Evolutionary conservation across 92 coral and sea anemone genomes (phyloP).

Genomic region (Pocillopora meandrina): DNA sequence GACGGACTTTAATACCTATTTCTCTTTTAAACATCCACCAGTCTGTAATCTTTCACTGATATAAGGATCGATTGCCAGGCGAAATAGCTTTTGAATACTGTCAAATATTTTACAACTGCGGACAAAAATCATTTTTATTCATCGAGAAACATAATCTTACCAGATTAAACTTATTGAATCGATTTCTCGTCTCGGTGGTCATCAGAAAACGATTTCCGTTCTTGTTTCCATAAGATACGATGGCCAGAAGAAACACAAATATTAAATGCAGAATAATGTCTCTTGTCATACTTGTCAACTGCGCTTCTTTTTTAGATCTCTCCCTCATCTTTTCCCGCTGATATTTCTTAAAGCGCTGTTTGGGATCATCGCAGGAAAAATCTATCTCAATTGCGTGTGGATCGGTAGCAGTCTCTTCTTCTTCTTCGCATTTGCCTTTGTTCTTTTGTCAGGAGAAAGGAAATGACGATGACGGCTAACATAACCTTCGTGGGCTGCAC

Average conservation of each 20-base stretch:
- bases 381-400: background rate
- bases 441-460: constrained; percentile 26
- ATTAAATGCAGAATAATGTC: constrained; percentile 3
- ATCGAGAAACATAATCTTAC: background rate
- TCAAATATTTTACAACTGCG: no score
- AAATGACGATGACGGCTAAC: constrained; percentile 43
- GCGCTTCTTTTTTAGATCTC: constrained; percentile 1
- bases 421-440: background rate
- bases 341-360: constrained; percentile 3
- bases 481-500: constrained; percentile 62
- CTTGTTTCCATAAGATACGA: constrained; percentile 25
- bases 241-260: constrained; percentile 15
- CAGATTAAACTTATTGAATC: background rate
- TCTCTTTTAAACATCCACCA: no score
- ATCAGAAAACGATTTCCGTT: constrained; percentile 26
- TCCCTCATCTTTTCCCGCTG: constrained; percentile 24
- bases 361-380: constrained; percentile 17
- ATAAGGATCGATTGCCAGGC: no score
- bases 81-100: no score
- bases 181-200: constrained; percentile 20
- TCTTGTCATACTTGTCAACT: background rate
- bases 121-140: background rate
- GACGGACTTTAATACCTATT: no score
- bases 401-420: background rate
- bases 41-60: no score